Percentiles rank a stretch among this genome's conserved stretches.
Evolutionary conservation across 2,888 invertebrate species (phyloP).

Genomic region (Malacosoma neustria): DNA sequence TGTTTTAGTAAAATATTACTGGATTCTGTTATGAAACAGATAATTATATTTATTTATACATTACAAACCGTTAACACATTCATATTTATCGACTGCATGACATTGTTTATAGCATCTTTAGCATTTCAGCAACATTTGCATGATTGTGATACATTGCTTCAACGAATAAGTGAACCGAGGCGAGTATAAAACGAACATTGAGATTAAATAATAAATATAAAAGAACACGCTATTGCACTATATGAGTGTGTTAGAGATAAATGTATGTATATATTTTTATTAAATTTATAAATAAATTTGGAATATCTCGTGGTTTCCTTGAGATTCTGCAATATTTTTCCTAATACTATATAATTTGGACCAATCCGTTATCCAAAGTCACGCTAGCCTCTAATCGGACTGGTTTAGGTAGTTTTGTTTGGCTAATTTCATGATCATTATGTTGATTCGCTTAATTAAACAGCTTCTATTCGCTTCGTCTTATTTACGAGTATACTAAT

Average conservation of each 20-base stretch:
- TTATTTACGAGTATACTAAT: too few relatives aligned
- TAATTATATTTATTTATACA: too few relatives aligned
- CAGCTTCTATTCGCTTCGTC: not conserved
- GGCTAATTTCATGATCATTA: conserved; percentile 15
- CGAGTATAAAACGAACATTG: too few relatives aligned
- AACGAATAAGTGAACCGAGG: not conserved
- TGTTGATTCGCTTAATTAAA: conserved; percentile 4
- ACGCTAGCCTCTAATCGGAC: conserved; percentile 18
- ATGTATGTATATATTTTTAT: too few relatives aligned
- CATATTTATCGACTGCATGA: not conserved
- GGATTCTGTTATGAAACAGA: too few relatives aligned
- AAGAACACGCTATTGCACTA: too few relatives aligned
- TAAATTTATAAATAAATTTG: too few relatives aligned
- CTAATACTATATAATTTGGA: conserved; percentile 18
- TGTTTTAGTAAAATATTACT: too few relatives aligned
- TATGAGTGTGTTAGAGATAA: too few relatives aligned
- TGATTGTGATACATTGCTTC: not conserved
- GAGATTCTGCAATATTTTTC: not conserved
- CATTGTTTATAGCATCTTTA: not conserved
- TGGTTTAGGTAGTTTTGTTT: conserved; percentile 26
- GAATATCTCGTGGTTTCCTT: too few relatives aligned
- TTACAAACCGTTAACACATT: not conserved
- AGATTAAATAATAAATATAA: too few relatives aligned
- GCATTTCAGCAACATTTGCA: not conserved
- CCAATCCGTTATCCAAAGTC: conserved; percentile 26